These are phyloP conservation scores for Cecropterus lyciades DNA, from an alignment of 1,140 invertebrate genomes.

Conservation along the genomic window DNA sequence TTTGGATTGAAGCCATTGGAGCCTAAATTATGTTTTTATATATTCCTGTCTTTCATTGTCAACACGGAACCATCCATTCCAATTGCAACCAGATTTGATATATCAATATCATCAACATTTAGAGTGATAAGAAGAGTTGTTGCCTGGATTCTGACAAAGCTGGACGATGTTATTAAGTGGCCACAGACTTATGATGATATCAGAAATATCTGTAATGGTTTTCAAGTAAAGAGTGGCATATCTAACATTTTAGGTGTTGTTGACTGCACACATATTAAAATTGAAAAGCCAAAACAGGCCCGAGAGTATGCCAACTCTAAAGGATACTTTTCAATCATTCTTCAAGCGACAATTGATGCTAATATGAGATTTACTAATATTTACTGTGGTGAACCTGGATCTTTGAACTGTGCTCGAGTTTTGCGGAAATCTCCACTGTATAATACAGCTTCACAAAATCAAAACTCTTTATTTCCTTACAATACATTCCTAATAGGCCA, in stretches of 20 bases:
- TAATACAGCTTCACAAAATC: constrained; percentile 55
- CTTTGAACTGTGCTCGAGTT: constrained; percentile 53
- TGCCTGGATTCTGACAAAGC: constrained; percentile 65
- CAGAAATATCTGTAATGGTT: constrained; percentile 52
- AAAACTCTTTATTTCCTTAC: constrained; percentile 56
- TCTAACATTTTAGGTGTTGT: constrained; percentile 60
- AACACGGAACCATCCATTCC: constrained; percentile 62
- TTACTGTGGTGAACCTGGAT: constrained; percentile 66
- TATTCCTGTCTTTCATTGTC: constrained; percentile 66
- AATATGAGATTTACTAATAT: constrained; percentile 61
- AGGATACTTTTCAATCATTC: constrained; percentile 65
- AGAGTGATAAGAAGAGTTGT: constrained; percentile 63
- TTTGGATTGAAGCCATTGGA: constrained; percentile 67
- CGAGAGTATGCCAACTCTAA: constrained; percentile 64
- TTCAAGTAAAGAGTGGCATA: constrained; percentile 57
- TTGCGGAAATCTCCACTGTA: constrained; percentile 60
- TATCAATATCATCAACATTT: constrained; percentile 72
- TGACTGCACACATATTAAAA: constrained; percentile 64
- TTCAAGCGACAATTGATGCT: constrained; percentile 64
- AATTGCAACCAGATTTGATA: constrained; percentile 67
- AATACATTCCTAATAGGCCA: constrained; percentile 62
- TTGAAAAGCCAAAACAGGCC: constrained; percentile 66
- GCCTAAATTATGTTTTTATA: constrained; percentile 66
- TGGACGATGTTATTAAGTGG: constrained; percentile 66
- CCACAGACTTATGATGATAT: constrained; percentile 55